A percentile compares a stretch with the other conserved stretches of the same genome.
phyloP scores from a whole-genome alignment of 2,888 invertebrate species.

The Chrysolina haemoptera region DNA sequence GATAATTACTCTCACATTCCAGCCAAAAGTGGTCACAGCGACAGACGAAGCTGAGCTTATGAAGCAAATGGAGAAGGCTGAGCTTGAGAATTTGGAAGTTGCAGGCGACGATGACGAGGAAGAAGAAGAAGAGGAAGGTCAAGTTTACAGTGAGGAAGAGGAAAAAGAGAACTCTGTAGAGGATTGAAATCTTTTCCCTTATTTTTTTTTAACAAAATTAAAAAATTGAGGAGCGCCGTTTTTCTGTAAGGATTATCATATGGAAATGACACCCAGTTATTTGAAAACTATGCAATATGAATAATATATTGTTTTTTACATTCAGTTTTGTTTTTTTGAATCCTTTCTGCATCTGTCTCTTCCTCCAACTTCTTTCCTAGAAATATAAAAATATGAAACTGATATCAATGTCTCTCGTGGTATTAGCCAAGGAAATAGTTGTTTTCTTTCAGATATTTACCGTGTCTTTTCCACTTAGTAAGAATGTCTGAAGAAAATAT shows the following conservation, averaged over 20 bases:
- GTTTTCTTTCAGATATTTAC: too few relatives aligned
- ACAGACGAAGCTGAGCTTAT: constrained; percentile 97
- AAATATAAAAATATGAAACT: too few relatives aligned
- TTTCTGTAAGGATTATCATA: background rate
- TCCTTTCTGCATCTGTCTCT: too few relatives aligned
- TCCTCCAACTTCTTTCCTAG: too few relatives aligned
- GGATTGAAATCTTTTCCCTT: constrained; percentile 30
- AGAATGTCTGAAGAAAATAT: too few relatives aligned
- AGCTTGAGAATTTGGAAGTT: constrained; percentile 94
- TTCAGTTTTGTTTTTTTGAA: background rate
- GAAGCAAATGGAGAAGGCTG: constrained; percentile 93
- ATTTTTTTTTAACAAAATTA: background rate
- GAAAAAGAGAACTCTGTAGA: constrained; percentile 43
- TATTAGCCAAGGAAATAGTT: too few relatives aligned
- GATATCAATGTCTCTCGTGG: too few relatives aligned
- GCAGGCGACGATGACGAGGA: constrained; percentile 91
- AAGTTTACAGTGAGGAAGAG: constrained; percentile 58
- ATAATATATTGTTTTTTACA: constrained; percentile 15
- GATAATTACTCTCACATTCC: constrained; percentile 33
- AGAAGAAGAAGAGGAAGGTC: constrained; percentile 75
- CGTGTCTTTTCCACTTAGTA: too few relatives aligned
- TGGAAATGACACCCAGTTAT: background rate
- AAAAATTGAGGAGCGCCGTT: background rate
- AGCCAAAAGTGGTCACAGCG: constrained; percentile 97
- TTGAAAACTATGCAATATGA: background rate